Evolutionary conservation across 2,888 invertebrate genomes (phyloP), one percentile per base, ranked within the genome.

Genomic region (Cetonia aurata): DNA sequence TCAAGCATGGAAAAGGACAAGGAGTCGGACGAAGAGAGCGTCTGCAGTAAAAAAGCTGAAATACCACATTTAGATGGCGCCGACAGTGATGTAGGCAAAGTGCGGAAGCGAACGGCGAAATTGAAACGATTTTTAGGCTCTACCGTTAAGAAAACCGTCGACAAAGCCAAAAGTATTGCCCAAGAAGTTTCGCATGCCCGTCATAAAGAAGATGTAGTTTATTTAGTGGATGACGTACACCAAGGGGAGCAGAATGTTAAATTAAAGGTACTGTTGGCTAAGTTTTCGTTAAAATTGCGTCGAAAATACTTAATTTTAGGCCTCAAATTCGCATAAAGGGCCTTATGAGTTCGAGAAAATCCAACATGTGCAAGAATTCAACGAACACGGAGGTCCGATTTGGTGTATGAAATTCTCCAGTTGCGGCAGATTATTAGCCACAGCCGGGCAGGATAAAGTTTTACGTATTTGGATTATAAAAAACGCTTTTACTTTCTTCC

Each of bases 391-490:
- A 10, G 96, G 97, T 55, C 96, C 99, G 0, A 96, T 99, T 77
- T 99, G 99, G 99, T 97, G 97, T 81, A 97, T 99, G 94, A 97
- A 97, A 86, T 99, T 98, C 85, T 98, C 97, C 69, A 93, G 93
- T 69, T 99, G 98, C 86, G 98, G 98, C 0, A 89, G 97, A 12
- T 87, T 99, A 73, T 86, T 99, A 79, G 99, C 99, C 31, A 98
- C 98, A 0, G 99, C 98, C 67, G 99, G 99, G 0, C 98, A 99
- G 87, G 99, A 99, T 86, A 91, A 93, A 77, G 91, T 97, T 74
- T 87, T 99, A 71, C 88, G 98, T 53, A 93, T 99, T 74, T 99
- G 99, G 99, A 96, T 98, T 67, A 88, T 98, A 0, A 89, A 94
- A 75, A 96, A 96, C 83, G 95, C 97, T 4, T 93, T 92, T 82